Base-by-base conservation (phyloP, 2,888 invertebrate genomes). In the Nomada ruficornis region DNA sequence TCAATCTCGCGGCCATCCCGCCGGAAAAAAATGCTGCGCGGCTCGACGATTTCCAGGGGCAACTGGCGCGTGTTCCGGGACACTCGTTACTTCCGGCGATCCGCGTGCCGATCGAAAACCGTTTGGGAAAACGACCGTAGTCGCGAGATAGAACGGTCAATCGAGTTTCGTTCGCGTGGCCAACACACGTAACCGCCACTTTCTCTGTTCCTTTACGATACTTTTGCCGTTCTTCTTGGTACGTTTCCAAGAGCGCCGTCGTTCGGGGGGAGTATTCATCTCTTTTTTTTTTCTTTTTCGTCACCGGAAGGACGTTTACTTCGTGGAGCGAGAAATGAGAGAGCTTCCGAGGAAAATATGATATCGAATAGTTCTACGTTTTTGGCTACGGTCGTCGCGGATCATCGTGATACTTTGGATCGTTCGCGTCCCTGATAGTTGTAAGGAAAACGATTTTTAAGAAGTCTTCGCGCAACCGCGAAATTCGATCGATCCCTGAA, bases 31-130 rank as follows among this genome's bases (percentile, higher is more conserved):
- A 42, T n/a, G 44, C 18, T 18, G 18, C n/a, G 54, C 26, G 47
- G 23, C 23, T 72, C 60, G 65, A 47, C 44, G 23, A 60, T 65
- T 63, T 54, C 60, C 77, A 11, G 67, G 73, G 29, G 15, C 67
- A 55, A 50, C 68, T 74, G 74, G 74, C 67, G 73, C 62, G 68
- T 9, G 65, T 73, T 67, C 44, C 77, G 18, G 20, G 15, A n/a
- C 42, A 3, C 64, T 52, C 64, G 65, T 77, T 55, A 68, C 63
- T 55, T 74, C 74, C 74, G 55, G 55, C 55, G 59, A 67, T 23
- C 47, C 47, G 62, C 74, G 36, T 9, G 52, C 52, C 50, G 47
- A 23, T 52, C 10, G 36, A 36, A n/a, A 50, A 50, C 64, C 44
- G 36, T 42, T 36, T 36, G 36, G 47, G n/a, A 36, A 52, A 15